Base-by-base conservation (phyloP, 2,888 invertebrate species). In the Habroteleia sp. region DNA sequence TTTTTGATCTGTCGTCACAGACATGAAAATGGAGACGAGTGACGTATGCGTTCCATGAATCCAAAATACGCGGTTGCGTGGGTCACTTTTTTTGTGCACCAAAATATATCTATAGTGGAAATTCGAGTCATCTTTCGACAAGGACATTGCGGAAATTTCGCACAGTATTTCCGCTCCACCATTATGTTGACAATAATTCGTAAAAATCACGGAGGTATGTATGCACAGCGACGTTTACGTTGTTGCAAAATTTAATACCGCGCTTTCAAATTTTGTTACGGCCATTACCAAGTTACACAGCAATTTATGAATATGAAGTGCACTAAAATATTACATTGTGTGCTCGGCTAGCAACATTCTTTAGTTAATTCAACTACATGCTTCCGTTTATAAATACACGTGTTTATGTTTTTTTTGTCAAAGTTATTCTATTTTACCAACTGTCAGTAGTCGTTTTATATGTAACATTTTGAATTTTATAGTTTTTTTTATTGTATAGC, bases 1-100 rank as follows among this genome's bases (percentile, higher is more conserved):
- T 78, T 77, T 74, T 74, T 60, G 65, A 39, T 69, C 60, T 63
- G 63, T 78, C 76, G 74, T 78, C 74, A 74, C 46, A 60, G 37
- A 50, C 46, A 50, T 62, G 73, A 75, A 75, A 72, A 75, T 29
- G 69, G 69, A 63, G 62, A 62, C 71, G 58, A 54, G 41, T 48
- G 58, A 69, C 56, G 58, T 66, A 68, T 60, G 50, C 27, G 69
- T 35, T 73, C 42, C 71, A 65, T 68, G 39, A 39, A 72, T 56
- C 75, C n/a, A 46, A 75, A 77, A 77, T 75, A 75, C 62, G 54
- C 56, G 39, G 35, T 23, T 66, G 71, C 62, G 77, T 77, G 73
- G 69, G 71, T 75, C 66, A 75, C 58, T 50, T 14, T n/a, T n/a
- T 68, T 42, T 35, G 31, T 2, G 11, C 66, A 56, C 65, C 17